Evolutionary conservation across 35 echinoderm and acorn worm genomes (phyloP), one percentile per base, ranked within the genome.

Genomic region (Holothuria glaberrima): DNA sequence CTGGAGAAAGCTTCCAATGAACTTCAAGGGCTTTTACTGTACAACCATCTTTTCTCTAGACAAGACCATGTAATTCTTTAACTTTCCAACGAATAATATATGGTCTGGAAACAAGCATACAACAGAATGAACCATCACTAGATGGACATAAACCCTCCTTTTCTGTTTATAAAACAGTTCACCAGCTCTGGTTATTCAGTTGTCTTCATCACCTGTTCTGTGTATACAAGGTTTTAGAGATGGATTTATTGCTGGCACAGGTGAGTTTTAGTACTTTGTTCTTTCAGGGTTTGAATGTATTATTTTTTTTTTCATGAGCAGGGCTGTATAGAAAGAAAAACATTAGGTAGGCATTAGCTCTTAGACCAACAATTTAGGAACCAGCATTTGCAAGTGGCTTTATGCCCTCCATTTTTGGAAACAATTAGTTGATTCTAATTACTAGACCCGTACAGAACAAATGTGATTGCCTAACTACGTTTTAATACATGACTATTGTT

Each of bases 221-320:
- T 96, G 91, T 63, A 32, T 96, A 24, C 36, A 78, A 50, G 69
- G 77, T 20, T 92, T 83, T 58, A 90, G 80, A 58, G 88, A 92
- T 24, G 94, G 94, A 54, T 90, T 96, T 73, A 57, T 96, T 14
- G 91, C 94, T 14, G 94, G 94, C 6, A 81, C 94, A 46, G 91
- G 94, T 96, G 69, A 81, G 94, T 87, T 25, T 48, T 54, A 54
- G 36, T 41, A 41, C 36, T 41, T 41, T 41, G 36, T 41, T 4
- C 36, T 41, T 41, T 41, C 2, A 41, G 36, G 36, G 36, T 41
- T 41, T n/a, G n/a, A n/a, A n/a, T n/a, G n/a, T n/a, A n/a, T n/a
- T n/a, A n/a, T n/a, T n/a, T n/a, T n/a, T n/a, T n/a, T n/a, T n/a
- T n/a, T n/a, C n/a, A n/a, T n/a, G n/a, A n/a, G 36, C 36, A 41